Evolutionary conservation across 1,140 invertebrate genomes (phyloP), one percentile per base, ranked within the genome.

Genomic region (Drosophila teissieri): DNA sequence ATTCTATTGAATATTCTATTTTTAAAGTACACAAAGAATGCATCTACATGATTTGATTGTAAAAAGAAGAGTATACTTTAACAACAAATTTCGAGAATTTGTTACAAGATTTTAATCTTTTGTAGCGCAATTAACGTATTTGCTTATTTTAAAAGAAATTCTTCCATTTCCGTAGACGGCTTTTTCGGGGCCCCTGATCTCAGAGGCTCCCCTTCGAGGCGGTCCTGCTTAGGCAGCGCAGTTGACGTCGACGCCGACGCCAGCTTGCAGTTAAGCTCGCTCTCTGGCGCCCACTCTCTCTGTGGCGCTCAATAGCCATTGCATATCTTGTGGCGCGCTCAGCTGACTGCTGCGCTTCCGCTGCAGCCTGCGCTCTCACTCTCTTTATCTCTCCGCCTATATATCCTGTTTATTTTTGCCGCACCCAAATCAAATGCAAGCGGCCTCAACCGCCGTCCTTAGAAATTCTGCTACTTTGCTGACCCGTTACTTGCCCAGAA

Each of bases 381-480:
- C 45, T 63, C 22, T 42, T 36, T 63, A n/a, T 45, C 42, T 54
- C 46, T 48, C 48, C 60, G 22, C 11, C 48, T 57, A 46, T 39
- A 42, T 79, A 44, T 75, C 40, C 54, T 58, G 48, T 76, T 77
- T 78, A 65, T 69, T 89, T 72, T 67, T 89, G 83, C 83, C 83
- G 83, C 83, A 88, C 83, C 83, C 83, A 84, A 89, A 88, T 74
- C 83, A 84, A 89, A 89, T 74, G 55, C 60, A 82, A 77, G 42
- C 53, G 54, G 60, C 51, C 58, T 36, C 45, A 70, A 36, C 17
- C 19, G 44, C 61, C 58, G 62, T 51, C 45, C 54, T 58, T 68
- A 74, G 55, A 49, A 44, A 17, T 58, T 52, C 40, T 63, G 37
- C 49, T 53, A 52, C 42, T 63, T 68, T 75, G 31, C 24, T 49